Evolutionary conservation across 2,888 invertebrate genomes (phyloP).

Genomic region (Merodon equestris): DNA sequence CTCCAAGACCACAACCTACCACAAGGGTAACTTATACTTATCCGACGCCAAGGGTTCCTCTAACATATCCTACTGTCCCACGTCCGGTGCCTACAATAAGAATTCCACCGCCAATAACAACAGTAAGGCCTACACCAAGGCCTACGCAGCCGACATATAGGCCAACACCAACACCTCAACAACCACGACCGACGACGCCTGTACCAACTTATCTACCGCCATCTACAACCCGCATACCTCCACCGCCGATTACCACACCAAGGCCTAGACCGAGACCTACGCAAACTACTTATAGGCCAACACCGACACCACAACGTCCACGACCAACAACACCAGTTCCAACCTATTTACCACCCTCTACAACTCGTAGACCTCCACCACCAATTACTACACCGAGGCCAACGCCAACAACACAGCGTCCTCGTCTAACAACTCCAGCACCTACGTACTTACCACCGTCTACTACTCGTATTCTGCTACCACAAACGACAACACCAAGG

Average conservation of each 20-base stretch:
- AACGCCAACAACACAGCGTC: slow-evolving; percentile 1
- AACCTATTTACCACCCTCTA: slow-evolving; percentile 32
- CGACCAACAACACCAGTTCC: slow-evolving; percentile 5
- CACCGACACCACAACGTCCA: not conserved
- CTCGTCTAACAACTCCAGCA: slow-evolving; percentile 11
- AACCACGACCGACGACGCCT: slow-evolving; percentile 29
- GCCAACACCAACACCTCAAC: slow-evolving; percentile 16
- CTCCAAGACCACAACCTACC: slow-evolving; percentile 24
- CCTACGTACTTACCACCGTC: slow-evolving; percentile 9
- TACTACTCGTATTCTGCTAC: slow-evolving; percentile 12
- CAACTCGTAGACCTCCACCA: slow-evolving; percentile 32
- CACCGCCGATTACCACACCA: slow-evolving; percentile 36
- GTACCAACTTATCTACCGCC: slow-evolving; percentile 32
- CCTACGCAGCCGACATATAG: not conserved
- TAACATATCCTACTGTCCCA: not conserved
- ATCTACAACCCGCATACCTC: slow-evolving; percentile 22
- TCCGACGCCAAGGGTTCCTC: not conserved
- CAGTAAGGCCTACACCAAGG: slow-evolving; percentile 1
- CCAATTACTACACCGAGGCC: slow-evolving; percentile 68
- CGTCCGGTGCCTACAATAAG: slow-evolving; percentile 3
- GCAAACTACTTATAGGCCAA: slow-evolving; percentile 7
- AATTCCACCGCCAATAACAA: not conserved
- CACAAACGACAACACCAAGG: slow-evolving; percentile 30
- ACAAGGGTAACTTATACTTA: not conserved
- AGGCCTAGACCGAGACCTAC: slow-evolving; percentile 7